A percentile compares a stretch with the other conserved stretches of the same genome.
Conservation (phyloP, 2,113 vertebrate genomes). For the Cisticola juncidis region DNA sequence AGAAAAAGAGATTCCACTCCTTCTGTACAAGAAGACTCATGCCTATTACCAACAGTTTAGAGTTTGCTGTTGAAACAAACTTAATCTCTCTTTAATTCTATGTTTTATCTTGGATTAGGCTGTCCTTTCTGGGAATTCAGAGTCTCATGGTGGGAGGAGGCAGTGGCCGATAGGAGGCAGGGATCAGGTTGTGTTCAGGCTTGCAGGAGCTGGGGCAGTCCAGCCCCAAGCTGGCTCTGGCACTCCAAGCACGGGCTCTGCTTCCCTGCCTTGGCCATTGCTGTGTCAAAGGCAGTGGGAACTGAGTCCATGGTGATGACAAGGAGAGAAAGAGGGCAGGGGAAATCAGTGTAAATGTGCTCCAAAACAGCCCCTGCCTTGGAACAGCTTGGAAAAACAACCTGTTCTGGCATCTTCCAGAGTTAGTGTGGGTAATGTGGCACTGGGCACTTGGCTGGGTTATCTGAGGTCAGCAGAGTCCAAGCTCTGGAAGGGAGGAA, state of each 20-base stretch:
- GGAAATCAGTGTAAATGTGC: neutral
- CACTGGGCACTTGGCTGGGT: neutral
- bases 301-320: neutral
- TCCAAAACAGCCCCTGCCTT: neutral
- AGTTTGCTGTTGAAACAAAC: constrained; percentile 9
- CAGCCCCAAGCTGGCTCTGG: neutral
- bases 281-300: neutral
- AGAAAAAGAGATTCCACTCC: neutral
- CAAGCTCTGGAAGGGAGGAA: neutral
- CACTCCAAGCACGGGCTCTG: neutral
- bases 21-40: neutral
- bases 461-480: neutral
- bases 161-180: neutral
- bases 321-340: neutral
- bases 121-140: neutral
- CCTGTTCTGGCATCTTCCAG: neutral
- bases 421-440: neutral
- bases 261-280: neutral
- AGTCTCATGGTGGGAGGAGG: neutral
- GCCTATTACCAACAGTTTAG: neutral
- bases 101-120: neutral
- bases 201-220: neutral
- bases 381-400: neutral
- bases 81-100: neutral
- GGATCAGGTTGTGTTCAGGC: neutral